Conservation (phyloP, 2,797 vertebrate genomes). For the Eutrigla gurnardus region DNA sequence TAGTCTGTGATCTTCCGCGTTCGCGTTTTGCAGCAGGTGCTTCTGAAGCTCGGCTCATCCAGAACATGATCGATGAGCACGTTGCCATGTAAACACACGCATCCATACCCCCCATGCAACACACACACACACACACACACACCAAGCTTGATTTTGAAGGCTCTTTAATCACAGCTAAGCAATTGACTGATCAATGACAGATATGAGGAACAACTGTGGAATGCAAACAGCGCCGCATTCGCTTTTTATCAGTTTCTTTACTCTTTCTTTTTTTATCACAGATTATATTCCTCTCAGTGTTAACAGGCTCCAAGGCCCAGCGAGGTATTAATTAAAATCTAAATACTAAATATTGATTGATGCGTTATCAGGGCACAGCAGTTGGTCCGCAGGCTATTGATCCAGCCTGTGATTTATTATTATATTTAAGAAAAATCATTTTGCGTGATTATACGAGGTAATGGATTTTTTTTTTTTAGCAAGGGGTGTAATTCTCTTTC, state of each 20-base stretch:
- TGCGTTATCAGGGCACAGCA: conserved; percentile 98
- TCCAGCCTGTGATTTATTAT: conserved; percentile 99
- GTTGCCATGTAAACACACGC: conserved; percentile 64
- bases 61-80: conserved; percentile 61
- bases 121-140: conserved; percentile 34
- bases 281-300: conserved; percentile 94
- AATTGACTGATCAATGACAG: conserved; percentile 93
- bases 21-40: conserved; percentile 49
- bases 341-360: conserved; percentile 99
- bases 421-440: conserved; percentile 99
- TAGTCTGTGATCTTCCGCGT: conserved; percentile 35
- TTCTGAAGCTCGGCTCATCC: conserved; percentile 54
- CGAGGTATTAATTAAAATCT: conserved; percentile 99
- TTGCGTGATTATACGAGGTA: conserved; percentile 97
- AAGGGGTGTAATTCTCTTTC: conserved; percentile 93
- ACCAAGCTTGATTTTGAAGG: conserved; percentile 74
- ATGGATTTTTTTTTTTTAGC: conserved; percentile 89
- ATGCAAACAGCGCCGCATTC: conserved; percentile 83
- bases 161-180: conserved; percentile 89
- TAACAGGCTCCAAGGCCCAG: conserved; percentile 86
- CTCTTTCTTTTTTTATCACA: conserved; percentile 88
- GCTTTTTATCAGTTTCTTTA: conserved; percentile 70
- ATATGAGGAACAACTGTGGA: conserved; percentile 92
- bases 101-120: too few relatives aligned
- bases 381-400: conserved; percentile 95